Percentiles rank a stretch among this genome's conserved stretches.
Evolutionary conservation across 2,888 invertebrate genomes (phyloP).

Genomic region (Hirudinaria manillensis): DNA sequence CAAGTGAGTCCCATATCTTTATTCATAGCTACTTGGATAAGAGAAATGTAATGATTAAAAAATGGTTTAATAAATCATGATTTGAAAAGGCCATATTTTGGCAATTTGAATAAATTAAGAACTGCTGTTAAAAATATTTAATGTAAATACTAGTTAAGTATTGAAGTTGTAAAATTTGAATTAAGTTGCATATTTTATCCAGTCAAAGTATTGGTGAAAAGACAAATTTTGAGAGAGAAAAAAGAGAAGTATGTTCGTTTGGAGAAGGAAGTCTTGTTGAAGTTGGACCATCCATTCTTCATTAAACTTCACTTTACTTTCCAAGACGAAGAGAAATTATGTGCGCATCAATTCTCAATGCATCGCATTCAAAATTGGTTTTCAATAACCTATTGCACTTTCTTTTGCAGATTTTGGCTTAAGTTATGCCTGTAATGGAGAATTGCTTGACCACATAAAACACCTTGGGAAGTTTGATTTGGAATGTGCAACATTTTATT

Average conservation of each 20-base stretch:
- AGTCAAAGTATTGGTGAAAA: slow-evolving; percentile 97
- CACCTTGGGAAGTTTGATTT: slow-evolving; percentile 79
- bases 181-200: slow-evolving; percentile 51
- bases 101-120: neutral
- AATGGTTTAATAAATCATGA: neutral
- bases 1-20: slow-evolving; percentile 65
- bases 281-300: slow-evolving; percentile 73
- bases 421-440: slow-evolving; percentile 88
- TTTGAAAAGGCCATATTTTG: neutral
- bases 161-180: no score
- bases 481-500: slow-evolving; percentile 83
- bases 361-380: neutral
- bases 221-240: slow-evolving; percentile 82
- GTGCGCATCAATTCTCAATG: slow-evolving; percentile 55
- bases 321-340: slow-evolving; percentile 83
- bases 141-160: no score
- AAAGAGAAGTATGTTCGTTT: slow-evolving; percentile 86
- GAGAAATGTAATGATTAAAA: no score
- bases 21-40: neutral
- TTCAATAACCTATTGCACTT: neutral
- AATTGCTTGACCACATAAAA: slow-evolving; percentile 83
- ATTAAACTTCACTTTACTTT: slow-evolving; percentile 91
- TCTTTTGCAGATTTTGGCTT: slow-evolving; percentile 72
- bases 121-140: neutral
- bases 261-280: slow-evolving; percentile 86